A percentile compares a stretch with the other conserved stretches of the same genome.
phyloP scores from a whole-genome alignment of 1,140 invertebrate species.

The Medauroidea extradentata region DNA sequence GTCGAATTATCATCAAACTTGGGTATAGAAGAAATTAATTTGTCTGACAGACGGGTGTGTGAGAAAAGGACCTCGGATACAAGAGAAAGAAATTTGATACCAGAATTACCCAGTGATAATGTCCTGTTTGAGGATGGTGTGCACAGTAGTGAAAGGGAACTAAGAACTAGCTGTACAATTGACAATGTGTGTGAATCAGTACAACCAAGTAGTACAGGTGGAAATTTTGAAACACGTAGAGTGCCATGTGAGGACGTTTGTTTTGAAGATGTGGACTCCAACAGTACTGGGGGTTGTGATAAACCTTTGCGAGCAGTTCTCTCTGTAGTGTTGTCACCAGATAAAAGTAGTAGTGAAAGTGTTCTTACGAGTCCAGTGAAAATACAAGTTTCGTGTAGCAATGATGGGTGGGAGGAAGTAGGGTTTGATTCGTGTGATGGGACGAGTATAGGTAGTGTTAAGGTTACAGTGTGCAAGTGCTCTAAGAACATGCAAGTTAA shows the following conservation, averaged over 20 bases:
- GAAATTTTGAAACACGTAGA: background rate
- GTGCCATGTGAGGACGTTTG: background rate
- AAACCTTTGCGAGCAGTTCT: background rate
- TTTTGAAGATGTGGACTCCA: background rate
- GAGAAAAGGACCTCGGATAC: too few species aligned
- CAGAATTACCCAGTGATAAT: too few species aligned
- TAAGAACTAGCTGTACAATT: background rate
- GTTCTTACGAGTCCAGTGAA: background rate
- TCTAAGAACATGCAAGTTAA: background rate
- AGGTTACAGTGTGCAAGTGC: background rate
- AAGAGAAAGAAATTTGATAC: too few species aligned
- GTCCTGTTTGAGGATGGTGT: background rate
- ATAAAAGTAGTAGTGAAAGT: background rate
- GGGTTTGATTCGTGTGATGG: background rate
- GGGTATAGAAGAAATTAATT: too few species aligned
- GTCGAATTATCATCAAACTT: background rate
- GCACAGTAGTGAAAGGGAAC: background rate
- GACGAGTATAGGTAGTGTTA: background rate
- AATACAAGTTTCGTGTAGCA: background rate
- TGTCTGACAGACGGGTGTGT: too few species aligned
- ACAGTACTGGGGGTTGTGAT: background rate
- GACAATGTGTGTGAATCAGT: too few species aligned
- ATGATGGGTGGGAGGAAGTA: background rate
- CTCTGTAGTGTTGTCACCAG: background rate
- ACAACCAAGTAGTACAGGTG: background rate